These are phyloP conservation scores for Nephrotoma guestfalica DNA, from an alignment of 2,888 invertebrate genomes.

Conservation along the genomic window DNA sequence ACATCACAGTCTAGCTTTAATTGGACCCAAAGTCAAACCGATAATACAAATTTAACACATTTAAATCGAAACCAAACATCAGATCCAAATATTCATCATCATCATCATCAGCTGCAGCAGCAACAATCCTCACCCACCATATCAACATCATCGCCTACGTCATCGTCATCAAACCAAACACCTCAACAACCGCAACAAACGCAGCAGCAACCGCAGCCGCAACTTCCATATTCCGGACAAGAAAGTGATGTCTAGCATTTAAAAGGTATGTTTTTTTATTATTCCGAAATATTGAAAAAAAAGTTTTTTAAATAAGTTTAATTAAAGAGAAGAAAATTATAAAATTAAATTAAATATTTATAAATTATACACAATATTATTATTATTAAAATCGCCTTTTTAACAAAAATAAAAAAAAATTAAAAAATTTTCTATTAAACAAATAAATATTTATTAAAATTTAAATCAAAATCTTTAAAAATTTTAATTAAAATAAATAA, in stretches of 20 bases:
- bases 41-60: background rate
- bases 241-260: constrained; percentile 28
- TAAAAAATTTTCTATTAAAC: background rate
- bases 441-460: background rate
- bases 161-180: constrained; percentile 6
- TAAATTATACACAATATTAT: background rate
- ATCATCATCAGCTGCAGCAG: constrained; percentile 10
- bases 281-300: background rate
- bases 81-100: background rate
- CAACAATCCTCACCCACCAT: constrained; percentile 6
- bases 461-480: constrained; percentile 1
- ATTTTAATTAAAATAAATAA: background rate
- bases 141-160: constrained; percentile 14
- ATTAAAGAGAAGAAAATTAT: background rate
- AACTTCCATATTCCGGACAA: constrained; percentile 15
- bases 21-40: constrained; percentile 22
- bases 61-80: background rate
- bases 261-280: constrained; percentile 9
- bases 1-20: constrained; percentile 37
- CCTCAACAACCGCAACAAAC: constrained; percentile 15
- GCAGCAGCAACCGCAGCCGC: constrained; percentile 3
- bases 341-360: background rate
- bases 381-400: background rate
- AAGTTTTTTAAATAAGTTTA: background rate
- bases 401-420: background rate